These are phyloP conservation scores for Drosophila anomalata DNA, from an alignment of 2,888 invertebrate genomes.

Conservation along the genomic window DNA sequence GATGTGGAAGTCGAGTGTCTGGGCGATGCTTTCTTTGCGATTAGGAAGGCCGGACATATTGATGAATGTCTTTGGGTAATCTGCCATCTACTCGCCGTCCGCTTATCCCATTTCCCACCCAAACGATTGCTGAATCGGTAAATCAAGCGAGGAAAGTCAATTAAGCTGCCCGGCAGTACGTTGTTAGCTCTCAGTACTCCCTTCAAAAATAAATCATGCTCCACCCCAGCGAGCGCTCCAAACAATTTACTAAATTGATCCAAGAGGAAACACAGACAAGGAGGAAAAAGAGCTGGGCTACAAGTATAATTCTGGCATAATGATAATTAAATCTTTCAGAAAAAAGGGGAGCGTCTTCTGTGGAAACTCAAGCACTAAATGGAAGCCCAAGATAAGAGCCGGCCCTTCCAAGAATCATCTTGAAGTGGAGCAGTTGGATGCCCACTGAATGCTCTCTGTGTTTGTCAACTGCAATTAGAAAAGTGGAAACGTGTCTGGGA, in stretches of 20 bases:
- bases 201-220: conserved; percentile 8
- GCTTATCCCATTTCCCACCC: conserved; percentile 21
- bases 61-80: conserved; percentile 59
- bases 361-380: conserved; percentile 61
- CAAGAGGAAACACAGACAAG: conserved; percentile 18
- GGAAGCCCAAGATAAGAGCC: conserved; percentile 61
- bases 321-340: conserved; percentile 68
- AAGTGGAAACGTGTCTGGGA: conserved; percentile 2
- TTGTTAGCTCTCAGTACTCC: not conserved
- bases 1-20: conserved; percentile 25
- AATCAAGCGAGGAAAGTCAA: conserved; percentile 29
- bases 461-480: conserved; percentile 48
- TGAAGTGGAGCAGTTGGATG: conserved; percentile 52
- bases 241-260: conserved; percentile 62
- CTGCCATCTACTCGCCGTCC: conserved; percentile 1
- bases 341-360: conserved; percentile 54
- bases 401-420: conserved; percentile 58
- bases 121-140: conserved; percentile 15
- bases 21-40: conserved; percentile 71
- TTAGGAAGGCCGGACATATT: conserved; percentile 66
- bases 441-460: conserved; percentile 31
- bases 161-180: not conserved
- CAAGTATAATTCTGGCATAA: conserved; percentile 55
- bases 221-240: conserved; percentile 21
- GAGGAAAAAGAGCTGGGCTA: not conserved